Evolutionary conservation across 2,797 vertebrate genomes (phyloP).

Genomic region (Tragopan temminckii): DNA sequence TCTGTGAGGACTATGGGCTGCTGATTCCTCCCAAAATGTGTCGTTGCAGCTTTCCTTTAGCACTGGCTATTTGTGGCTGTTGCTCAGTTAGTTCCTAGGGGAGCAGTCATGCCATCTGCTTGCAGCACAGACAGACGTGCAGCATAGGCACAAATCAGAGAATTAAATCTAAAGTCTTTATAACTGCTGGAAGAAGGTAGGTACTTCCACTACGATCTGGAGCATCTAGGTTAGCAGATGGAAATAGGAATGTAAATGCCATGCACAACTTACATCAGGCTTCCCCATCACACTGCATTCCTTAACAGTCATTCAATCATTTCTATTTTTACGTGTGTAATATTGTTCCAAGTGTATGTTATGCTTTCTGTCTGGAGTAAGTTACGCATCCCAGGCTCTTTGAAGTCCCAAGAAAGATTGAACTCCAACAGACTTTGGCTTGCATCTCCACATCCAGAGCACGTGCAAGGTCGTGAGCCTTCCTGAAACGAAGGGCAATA

Average conservation of each 20-base stretch:
- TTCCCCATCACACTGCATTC: not conserved
- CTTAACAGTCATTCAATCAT: not conserved
- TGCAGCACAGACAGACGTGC: not conserved
- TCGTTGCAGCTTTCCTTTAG: not conserved
- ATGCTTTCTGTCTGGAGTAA: slow-evolving; percentile 37
- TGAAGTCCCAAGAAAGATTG: slow-evolving; percentile 24
- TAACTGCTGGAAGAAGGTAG: not conserved
- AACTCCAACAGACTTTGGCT: slow-evolving; percentile 49
- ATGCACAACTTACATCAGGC: not conserved
- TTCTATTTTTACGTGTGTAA: slow-evolving; percentile 22
- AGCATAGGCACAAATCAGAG: not conserved
- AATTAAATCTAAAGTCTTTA: slow-evolving; percentile 25
- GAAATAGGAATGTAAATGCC: not conserved
- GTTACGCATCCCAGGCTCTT: not conserved
- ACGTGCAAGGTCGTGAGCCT: not conserved
- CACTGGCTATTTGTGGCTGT: not conserved
- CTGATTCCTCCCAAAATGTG: not conserved
- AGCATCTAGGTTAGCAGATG: not conserved
- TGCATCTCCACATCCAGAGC: slow-evolving; percentile 3
- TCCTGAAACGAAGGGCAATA: not conserved
- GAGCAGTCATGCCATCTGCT: not conserved
- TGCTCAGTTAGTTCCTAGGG: slow-evolving; percentile 25
- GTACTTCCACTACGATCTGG: not conserved
- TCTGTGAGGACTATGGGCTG: not conserved
- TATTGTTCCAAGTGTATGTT: not conserved